These are phyloP conservation scores for Chrysoperla carnea DNA, from an alignment of 1,140 invertebrate species.

Conservation along the genomic window DNA sequence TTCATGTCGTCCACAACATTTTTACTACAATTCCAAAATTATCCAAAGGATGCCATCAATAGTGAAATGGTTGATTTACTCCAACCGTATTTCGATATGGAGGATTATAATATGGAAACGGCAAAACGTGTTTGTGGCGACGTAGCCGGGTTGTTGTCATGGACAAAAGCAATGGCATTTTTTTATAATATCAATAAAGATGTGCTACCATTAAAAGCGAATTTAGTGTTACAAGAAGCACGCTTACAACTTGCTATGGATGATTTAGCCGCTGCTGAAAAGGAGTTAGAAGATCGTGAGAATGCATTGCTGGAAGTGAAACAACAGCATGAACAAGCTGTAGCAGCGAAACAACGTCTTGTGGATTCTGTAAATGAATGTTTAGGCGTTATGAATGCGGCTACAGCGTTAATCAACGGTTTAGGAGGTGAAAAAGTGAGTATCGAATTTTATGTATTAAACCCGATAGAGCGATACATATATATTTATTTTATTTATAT, in stretches of 20 bases:
- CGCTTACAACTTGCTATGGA: slow-evolving; percentile 77
- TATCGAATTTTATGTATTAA: too few relatives aligned
- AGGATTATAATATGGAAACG: slow-evolving; percentile 93
- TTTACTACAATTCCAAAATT: slow-evolving; percentile 78
- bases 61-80: slow-evolving; percentile 92
- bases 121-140: slow-evolving; percentile 91
- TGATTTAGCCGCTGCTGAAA: slow-evolving; percentile 72
- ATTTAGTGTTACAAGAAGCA: slow-evolving; percentile 82
- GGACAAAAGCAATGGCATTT: slow-evolving; percentile 95
- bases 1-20: slow-evolving; percentile 96
- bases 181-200: slow-evolving; percentile 95
- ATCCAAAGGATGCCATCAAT: slow-evolving; percentile 93
- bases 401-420: slow-evolving; percentile 85
- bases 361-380: slow-evolving; percentile 86
- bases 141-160: slow-evolving; percentile 86
- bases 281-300: slow-evolving; percentile 78
- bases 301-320: slow-evolving; percentile 75
- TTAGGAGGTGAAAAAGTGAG: slow-evolving; percentile 73
- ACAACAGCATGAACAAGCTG: slow-evolving; percentile 81
- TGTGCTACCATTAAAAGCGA: slow-evolving; percentile 87
- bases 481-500: too few relatives aligned
- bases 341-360: slow-evolving; percentile 78
- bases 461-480: too few relatives aligned
- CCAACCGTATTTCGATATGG: slow-evolving; percentile 81
- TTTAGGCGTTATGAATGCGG: slow-evolving; percentile 87